Base-by-base conservation (phyloP, 2,888 invertebrate species). In the Glyphotaelius pellucidus region DNA sequence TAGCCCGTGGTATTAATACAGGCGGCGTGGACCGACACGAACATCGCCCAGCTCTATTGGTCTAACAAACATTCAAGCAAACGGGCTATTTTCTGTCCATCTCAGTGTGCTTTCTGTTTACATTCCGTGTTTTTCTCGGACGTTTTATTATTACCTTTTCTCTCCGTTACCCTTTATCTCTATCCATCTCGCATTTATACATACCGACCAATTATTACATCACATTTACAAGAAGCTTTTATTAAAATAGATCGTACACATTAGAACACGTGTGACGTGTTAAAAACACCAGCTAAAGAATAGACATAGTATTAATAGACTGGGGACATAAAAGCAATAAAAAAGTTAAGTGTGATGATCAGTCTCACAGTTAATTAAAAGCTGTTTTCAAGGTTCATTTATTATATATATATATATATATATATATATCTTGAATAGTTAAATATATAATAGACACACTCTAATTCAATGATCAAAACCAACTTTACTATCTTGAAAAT, bases 1-100 rank as follows among this genome's bases (percentile, higher is more conserved):
- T 88, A 88, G 88, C 88, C 67, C 88, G 88, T 9, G 88, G 79
- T 79, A 79, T 67, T 88, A 88, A 88, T 88, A 88, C 31, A 52
- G 88, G 88, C 88, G 88, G 88, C 25, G 52, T 52, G 88, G 67
- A 31, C 88, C 88, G 86, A 30, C 86, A n/a, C 86, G 86, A 86
- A 30, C 42, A 30, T 47, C 86, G 86, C 25, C 83, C 83, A 32
- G n/a, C 35, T 30, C 83, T 52, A 52, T 47, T 25, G 25, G 25
- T 83, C 83, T 83, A 83, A 83, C 83, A 83, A 67, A 81, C 81
- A 32, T 83, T 83, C 83, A 83, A 38, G 38, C 35, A 83, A 83
- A 83, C 35, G 25, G 83, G 31, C 32, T 83, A 83, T 83, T 83
- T 83, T 83, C 83, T 32, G 5, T 32, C 25, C 32, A 19, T 83